These are phyloP conservation scores for Tokudaia muenninki DNA, from an alignment of 2,797 vertebrate species.

Conservation along the genomic window DNA sequence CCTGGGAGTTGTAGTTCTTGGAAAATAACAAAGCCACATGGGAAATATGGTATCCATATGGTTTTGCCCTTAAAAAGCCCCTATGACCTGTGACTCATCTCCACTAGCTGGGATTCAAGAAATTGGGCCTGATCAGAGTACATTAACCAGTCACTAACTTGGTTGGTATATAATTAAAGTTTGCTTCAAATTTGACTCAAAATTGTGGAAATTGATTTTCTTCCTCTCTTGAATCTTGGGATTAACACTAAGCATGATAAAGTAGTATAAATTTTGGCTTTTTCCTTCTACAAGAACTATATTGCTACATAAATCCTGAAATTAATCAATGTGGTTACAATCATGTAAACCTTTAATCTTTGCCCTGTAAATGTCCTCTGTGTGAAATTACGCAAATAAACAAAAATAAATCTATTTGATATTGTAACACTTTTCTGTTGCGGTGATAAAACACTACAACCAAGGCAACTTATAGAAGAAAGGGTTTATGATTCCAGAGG, in stretches of 20 bases:
- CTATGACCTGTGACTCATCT: not conserved
- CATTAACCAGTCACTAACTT: not conserved
- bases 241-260: not conserved
- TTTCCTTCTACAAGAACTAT: not conserved
- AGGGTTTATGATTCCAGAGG: not conserved
- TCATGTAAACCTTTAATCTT: constrained; percentile 28
- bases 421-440: not conserved
- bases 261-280: not conserved
- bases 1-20: not conserved
- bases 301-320: constrained; percentile 42
- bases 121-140: not conserved
- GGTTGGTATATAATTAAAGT: not conserved
- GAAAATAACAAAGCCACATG: not conserved
- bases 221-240: not conserved
- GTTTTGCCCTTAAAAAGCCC: not conserved
- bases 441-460: not conserved
- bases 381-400: not conserved
- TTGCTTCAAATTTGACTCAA: not conserved
- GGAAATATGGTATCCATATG: not conserved
- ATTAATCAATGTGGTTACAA: not conserved
- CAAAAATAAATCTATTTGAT: constrained; percentile 39
- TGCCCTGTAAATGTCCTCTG: not conserved
- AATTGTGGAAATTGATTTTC: not conserved
- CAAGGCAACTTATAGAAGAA: not conserved
- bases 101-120: not conserved